Percentiles rank a stretch among this genome's conserved stretches.
These are phyloP conservation scores for Meiosimyza decipiens DNA, from an alignment of 2,888 invertebrate genomes.

Conservation along the genomic window DNA sequence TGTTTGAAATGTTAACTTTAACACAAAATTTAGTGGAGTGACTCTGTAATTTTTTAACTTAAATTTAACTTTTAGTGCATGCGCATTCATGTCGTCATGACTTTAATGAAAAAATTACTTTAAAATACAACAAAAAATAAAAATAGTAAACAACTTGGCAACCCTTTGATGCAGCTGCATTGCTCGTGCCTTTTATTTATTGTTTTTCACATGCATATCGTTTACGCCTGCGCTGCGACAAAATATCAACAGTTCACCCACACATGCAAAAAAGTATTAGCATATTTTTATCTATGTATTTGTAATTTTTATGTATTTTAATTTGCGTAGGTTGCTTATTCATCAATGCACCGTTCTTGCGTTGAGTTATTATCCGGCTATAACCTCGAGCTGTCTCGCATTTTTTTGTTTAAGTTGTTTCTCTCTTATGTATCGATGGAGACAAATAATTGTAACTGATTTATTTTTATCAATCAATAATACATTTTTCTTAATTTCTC, in stretches of 20 bases:
- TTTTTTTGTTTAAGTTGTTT: slow-evolving; percentile 10
- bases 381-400: slow-evolving; percentile 19
- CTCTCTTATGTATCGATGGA: not conserved
- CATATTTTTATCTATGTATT: slow-evolving; percentile 16
- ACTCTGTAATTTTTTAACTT: no score
- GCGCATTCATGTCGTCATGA: no score
- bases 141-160: no score
- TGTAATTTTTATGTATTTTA: not conserved
- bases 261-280: not conserved
- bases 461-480: not conserved
- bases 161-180: no score
- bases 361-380: slow-evolving; percentile 21
- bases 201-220: no score
- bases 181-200: no score
- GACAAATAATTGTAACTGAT: slow-evolving; percentile 10
- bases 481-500: not conserved
- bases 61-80: no score
- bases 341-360: slow-evolving; percentile 21
- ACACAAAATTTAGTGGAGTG: no score
- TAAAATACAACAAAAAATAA: no score
- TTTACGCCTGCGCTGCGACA: no score
- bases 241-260: not conserved
- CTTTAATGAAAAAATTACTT: no score
- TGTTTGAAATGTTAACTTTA: no score
- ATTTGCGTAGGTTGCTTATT: slow-evolving; percentile 16